Base-by-base conservation (phyloP, 2,797 vertebrate genomes). In the Thalassophryne amazonica region DNA sequence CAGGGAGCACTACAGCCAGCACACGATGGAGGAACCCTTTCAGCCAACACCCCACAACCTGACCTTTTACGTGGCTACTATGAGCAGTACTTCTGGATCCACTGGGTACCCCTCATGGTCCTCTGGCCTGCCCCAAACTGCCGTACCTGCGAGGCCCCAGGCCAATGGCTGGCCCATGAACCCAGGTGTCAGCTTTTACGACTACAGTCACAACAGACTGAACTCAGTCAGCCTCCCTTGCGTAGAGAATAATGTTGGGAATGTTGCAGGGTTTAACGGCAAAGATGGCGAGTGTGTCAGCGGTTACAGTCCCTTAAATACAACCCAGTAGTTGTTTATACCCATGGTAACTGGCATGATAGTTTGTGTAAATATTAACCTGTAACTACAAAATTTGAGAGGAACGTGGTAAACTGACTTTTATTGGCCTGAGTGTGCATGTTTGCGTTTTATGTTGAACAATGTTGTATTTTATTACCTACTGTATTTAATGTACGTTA, bases 1-100 rank as follows among this genome's bases (percentile, higher is more conserved):
- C 9, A 80, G 78, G 27, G 74, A 86, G 22, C 76, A 73, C 18
- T 84, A 79, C 66, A 87, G 69, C 50, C 75, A 80, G 6, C 79
- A 83, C 22, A 52, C 80, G 53, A 81, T 84, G 52, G 81, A 78
- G 4, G 13, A 64, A 0, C 40, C 68, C 4, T 77, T 81, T 5
- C 81, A 79, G 51, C 60, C 35, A 0, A 2, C 48, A 3, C 66
- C 76, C 4, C 86, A 85, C 22, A 84, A 81, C 3, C 24, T 81
- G 38, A 48, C 73, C 17, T 89, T 76, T 54, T 90, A 88, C 38
- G 56, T 75, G 20, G 40, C 79, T 2, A 21, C 73, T 0, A 33
- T 83, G 61, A 73, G 61, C 13, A 16, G 24, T 6, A 16, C 64
- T 8, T 7, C 54, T 9, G 69, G 66, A 21, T 21, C 78, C 4